Base-by-base conservation (phyloP, 2,888 invertebrate species). In the Scaptomyza polygonia region DNA sequence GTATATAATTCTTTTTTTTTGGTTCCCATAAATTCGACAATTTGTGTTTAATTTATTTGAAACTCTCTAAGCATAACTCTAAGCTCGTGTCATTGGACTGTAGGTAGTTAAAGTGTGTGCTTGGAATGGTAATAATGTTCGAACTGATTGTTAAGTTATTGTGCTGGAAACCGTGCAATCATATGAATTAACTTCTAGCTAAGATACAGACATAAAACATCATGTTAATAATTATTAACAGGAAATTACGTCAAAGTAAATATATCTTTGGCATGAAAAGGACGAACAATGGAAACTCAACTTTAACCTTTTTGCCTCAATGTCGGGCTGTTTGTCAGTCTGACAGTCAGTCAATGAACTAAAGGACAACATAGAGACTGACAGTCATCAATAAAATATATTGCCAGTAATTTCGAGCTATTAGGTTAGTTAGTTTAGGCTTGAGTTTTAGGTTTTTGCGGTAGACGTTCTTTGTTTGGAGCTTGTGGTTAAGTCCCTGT, bases 341-440 rank as follows among this genome's bases (percentile, higher is more conserved):
- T 32, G 55, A 21, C 25, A 18, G 51, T 18, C 29, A 44, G 52
- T n/a, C 42, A 45, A 43, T 42, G 72, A 54, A 64, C 72, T 69
- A 55, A 51, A 69, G 62, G 67, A 49, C 65, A 53, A 58, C 34
- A 34, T 7, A 56, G 16, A 44, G 42, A 53, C 43, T 63, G 67
- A 65, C 62, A 69, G 77, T 70, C 86, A 83, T 74, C 81, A 83
- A 86, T 81, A 81, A 80, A 69, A 69, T 67, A 64, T 77, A 77
- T 69, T 64, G 78, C 64, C 48, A 53, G 66, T 67, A 77, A 76
- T 76, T 76, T 72, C 40, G 12, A 61, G 42, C 42, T 25, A 55
- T 21, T 29, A 29, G 14, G n/a, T 18, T 39, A 43, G 39, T 39
- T 52, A 29, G 14, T 9, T 4, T 12, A 5, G 34, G 27, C 6